phyloP scores from a whole-genome alignment of 2,113 vertebrate genomes.

The Glareola pratincola region DNA sequence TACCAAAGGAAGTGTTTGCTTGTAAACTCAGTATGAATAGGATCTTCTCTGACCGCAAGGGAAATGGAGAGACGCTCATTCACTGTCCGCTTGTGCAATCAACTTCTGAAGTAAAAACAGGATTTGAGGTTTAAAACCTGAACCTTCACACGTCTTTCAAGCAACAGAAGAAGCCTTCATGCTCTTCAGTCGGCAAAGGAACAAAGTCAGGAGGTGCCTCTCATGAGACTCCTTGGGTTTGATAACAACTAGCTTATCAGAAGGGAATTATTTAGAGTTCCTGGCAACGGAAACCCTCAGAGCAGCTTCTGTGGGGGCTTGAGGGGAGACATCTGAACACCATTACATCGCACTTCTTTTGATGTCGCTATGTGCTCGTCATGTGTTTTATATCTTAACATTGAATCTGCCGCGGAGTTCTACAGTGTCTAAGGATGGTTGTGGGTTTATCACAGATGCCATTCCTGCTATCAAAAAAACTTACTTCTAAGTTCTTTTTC shows the following conservation, averaged over 20 bases:
- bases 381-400: conserved; percentile 31
- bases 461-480: not conserved
- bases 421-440: not conserved
- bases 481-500: not conserved
- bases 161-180: conserved; percentile 55
- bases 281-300: not conserved
- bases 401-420: not conserved
- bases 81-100: conserved; percentile 55
- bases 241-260: conserved; percentile 5
- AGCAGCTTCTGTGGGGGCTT: not conserved
- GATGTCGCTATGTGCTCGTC: not conserved
- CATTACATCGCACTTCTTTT: conserved; percentile 15
- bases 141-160: conserved; percentile 5
- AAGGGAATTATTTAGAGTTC: conserved; percentile 5
- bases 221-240: conserved; percentile 36
- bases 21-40: conserved; percentile 55
- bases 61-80: conserved; percentile 46
- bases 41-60: conserved; percentile 57
- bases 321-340: conserved; percentile 40
- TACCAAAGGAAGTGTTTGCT: conserved; percentile 57
- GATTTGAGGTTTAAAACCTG: conserved; percentile 60
- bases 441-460: not conserved
- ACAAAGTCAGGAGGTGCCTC: conserved; percentile 46
- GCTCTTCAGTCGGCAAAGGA: not conserved
- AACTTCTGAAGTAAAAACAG: conserved; percentile 38